A percentile compares a stretch with the other conserved stretches of the same genome.
phyloP scores from a whole-genome alignment of 2,797 vertebrate genomes.

The Sternotherus odoratus region DNA sequence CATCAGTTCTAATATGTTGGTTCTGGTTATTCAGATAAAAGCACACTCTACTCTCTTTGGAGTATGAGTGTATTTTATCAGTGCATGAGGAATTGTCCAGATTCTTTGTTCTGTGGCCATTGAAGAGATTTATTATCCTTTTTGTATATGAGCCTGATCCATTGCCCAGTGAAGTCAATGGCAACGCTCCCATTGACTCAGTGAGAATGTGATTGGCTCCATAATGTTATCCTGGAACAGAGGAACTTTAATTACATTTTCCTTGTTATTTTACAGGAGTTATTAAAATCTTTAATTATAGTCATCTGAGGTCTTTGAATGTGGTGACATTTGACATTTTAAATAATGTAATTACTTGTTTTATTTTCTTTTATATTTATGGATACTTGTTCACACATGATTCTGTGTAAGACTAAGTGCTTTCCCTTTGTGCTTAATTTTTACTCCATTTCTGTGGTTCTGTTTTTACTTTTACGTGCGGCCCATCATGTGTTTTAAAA shows the following conservation, averaged over 20 bases:
- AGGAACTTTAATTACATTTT: constrained; percentile 35
- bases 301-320: not conserved
- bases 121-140: not conserved
- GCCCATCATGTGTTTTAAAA: constrained; percentile 49
- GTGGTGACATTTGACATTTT: constrained; percentile 10
- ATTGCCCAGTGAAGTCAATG: not conserved
- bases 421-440: constrained; percentile 41
- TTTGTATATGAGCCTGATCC: not conserved
- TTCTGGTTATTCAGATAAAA: not conserved
- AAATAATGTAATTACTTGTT: constrained; percentile 22
- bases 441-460: constrained; percentile 42
- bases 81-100: not conserved
- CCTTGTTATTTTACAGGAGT: constrained; percentile 33
- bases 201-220: not conserved
- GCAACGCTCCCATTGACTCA: not conserved
- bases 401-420: constrained; percentile 16
- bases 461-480: constrained; percentile 37
- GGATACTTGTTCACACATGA: constrained; percentile 5
- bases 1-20: not conserved
- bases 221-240: not conserved
- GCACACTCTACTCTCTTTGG: not conserved
- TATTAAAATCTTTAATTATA: constrained; percentile 32
- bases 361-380: constrained; percentile 29
- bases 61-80: not conserved
- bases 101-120: not conserved